phyloP scores from a whole-genome alignment of 2,113 vertebrate species.

The Ophthalmolycus amberensis region DNA sequence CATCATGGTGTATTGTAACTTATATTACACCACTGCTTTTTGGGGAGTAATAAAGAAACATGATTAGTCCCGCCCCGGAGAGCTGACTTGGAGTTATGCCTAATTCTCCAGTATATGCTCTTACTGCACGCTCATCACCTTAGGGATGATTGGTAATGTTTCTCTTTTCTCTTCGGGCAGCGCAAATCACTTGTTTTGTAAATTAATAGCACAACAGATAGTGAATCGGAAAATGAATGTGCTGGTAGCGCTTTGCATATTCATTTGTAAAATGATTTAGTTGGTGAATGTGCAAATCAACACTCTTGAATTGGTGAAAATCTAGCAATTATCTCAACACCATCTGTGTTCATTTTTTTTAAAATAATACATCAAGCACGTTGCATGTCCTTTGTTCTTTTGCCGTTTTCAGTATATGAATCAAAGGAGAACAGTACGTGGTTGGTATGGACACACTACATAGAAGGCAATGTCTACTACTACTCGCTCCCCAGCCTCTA shows the following conservation, averaged over 20 bases:
- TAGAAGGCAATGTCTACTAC: not conserved
- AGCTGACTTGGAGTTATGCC: constrained; percentile 77
- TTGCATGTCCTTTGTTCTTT: constrained; percentile 8
- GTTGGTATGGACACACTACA: not conserved
- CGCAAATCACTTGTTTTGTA: constrained; percentile 74
- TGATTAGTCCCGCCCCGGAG: constrained; percentile 73
- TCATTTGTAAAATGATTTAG: constrained; percentile 68
- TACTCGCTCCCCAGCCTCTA: no score
- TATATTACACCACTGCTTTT: constrained; percentile 64
- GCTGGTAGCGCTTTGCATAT: constrained; percentile 58
- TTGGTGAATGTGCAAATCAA: constrained; percentile 45
- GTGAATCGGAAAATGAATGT: constrained; percentile 45
- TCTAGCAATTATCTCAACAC: constrained; percentile 37
- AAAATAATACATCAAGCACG: constrained; percentile 23
- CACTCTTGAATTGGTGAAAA: constrained; percentile 46
- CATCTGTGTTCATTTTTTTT: constrained; percentile 39
- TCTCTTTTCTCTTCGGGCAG: constrained; percentile 64
- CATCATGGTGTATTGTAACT: constrained; percentile 59
- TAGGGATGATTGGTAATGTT: constrained; percentile 72
- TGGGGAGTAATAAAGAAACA: constrained; percentile 69
- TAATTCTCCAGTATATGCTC: constrained; percentile 68
- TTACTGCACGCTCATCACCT: constrained; percentile 70
- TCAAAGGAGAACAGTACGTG: constrained; percentile 15
- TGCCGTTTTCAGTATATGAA: constrained; percentile 23
- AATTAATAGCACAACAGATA: constrained; percentile 74